Conservation (phyloP, 1,140 invertebrate genomes). For the Nasonia longicornis region DNA sequence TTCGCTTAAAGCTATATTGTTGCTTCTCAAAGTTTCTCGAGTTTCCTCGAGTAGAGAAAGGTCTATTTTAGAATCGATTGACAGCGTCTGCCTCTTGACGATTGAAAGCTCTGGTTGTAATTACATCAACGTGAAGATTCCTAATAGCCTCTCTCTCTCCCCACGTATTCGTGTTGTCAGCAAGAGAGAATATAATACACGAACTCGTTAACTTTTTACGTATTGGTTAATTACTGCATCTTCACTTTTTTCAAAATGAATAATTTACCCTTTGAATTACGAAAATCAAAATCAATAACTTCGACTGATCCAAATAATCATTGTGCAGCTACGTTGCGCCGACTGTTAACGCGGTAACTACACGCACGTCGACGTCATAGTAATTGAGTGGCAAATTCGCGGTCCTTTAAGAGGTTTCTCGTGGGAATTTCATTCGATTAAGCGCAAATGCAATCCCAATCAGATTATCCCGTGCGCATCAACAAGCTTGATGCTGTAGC, state of each 20-base stretch:
- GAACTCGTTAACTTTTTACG: background rate
- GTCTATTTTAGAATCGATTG: constrained; percentile 20
- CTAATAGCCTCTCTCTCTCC: constrained; percentile 1
- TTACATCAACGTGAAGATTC: background rate
- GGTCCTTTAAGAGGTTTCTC: constrained; percentile 33
- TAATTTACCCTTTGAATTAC: background rate
- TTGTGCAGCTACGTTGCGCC: background rate
- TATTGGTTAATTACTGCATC: too few species aligned
- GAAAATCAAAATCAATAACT: background rate
- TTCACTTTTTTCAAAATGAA: too few species aligned
- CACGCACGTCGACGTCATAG: background rate
- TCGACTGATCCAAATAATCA: background rate
- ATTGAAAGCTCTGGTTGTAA: constrained; percentile 9
- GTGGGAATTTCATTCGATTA: constrained; percentile 18
- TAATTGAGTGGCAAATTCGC: constrained; percentile 34
- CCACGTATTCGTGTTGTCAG: background rate
- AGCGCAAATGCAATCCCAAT: constrained; percentile 30
- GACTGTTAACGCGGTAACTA: background rate
- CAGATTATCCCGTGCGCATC: constrained; percentile 20
- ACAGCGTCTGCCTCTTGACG: background rate
- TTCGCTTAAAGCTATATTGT: background rate
- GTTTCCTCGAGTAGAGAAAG: background rate
- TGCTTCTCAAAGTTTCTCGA: background rate
- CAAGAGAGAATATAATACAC: background rate
- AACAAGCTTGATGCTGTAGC: background rate